Evolutionary conservation across 1,140 invertebrate genomes (phyloP).

Genomic region (Pseudomyrmex sp.): DNA sequence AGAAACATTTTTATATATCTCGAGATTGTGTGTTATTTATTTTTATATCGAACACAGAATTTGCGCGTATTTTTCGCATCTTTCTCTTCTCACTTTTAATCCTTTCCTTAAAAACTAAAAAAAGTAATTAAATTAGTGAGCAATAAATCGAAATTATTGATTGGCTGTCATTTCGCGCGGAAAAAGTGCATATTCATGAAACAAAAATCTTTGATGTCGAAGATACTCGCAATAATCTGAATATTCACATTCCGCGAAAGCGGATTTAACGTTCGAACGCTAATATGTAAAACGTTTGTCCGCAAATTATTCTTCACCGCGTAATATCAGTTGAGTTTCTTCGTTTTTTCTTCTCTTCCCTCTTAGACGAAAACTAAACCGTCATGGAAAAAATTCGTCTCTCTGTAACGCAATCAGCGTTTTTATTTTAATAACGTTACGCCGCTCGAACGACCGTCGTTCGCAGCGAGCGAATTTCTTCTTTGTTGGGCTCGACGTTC

Average conservation of each 20-base stretch:
- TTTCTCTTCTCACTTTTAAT: neutral
- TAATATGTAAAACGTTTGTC: conserved; percentile 40
- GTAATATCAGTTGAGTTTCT: conserved; percentile 30
- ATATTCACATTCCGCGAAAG: conserved; percentile 30
- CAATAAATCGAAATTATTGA: neutral
- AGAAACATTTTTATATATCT: neutral
- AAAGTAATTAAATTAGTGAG: neutral
- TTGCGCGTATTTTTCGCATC: neutral
- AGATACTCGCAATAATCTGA: neutral
- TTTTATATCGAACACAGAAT: neutral
- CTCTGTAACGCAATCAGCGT: conserved; percentile 53
- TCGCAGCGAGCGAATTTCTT: conserved; percentile 31
- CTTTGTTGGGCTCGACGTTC: conserved; percentile 45
- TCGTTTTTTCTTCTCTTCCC: neutral
- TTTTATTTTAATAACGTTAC: conserved; percentile 49
- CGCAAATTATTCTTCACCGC: conserved; percentile 29
- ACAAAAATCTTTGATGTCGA: neutral
- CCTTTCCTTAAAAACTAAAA: neutral
- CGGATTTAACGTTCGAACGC: conserved; percentile 37
- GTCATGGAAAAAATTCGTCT: neutral
- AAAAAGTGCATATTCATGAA: neutral
- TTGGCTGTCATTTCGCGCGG: neutral
- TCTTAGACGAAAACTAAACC: neutral
- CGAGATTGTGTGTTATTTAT: no score
- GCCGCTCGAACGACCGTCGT: conserved; percentile 12